A percentile compares a stretch with the other conserved stretches of the same genome.
These are phyloP conservation scores for Glyphotaelius pellucidus DNA, from an alignment of 2,888 invertebrate species.

Conservation along the genomic window DNA sequence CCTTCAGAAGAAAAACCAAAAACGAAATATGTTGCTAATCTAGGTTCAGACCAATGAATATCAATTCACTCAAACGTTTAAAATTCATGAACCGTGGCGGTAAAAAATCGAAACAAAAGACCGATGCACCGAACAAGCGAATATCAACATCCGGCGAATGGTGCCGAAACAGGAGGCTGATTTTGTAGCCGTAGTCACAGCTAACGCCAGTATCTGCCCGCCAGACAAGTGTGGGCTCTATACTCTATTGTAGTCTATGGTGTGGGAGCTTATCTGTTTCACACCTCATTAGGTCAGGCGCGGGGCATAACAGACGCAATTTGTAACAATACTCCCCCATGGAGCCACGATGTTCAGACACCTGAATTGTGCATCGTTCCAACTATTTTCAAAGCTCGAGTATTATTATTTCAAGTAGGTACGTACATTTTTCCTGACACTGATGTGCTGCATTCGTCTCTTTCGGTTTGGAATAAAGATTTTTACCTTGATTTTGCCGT, in stretches of 20 bases:
- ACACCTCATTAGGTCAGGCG: slow-evolving; percentile 76
- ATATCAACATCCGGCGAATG: slow-evolving; percentile 41
- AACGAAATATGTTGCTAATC: not conserved
- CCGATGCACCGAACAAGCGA: slow-evolving; percentile 38
- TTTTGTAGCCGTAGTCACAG: not conserved
- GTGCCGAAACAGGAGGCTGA: not conserved
- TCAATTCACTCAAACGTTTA: slow-evolving; percentile 35
- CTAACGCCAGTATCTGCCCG: not conserved
- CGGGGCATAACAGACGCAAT: slow-evolving; percentile 69
- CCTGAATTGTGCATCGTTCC: slow-evolving; percentile 41
- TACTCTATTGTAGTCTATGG: not conserved
- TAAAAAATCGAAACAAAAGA: slow-evolving; percentile 40
- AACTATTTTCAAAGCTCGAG: not conserved
- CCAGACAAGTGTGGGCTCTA: slow-evolving; percentile 8
- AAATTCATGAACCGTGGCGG: slow-evolving; percentile 19
- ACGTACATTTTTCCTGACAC: not conserved
- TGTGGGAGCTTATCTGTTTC: slow-evolving; percentile 77
- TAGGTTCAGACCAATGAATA: not conserved
- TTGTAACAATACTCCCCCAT: slow-evolving; percentile 76
- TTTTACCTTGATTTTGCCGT: not conserved
- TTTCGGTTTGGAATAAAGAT: not conserved
- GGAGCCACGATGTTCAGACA: slow-evolving; percentile 58
- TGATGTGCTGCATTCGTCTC: not conserved
- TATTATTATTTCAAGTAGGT: not conserved
- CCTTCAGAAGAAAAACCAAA: not conserved